Percentiles rank a stretch among this genome's conserved stretches.
phyloP scores from a whole-genome alignment of 2,888 invertebrate genomes.

The Euproctis similis region DNA sequence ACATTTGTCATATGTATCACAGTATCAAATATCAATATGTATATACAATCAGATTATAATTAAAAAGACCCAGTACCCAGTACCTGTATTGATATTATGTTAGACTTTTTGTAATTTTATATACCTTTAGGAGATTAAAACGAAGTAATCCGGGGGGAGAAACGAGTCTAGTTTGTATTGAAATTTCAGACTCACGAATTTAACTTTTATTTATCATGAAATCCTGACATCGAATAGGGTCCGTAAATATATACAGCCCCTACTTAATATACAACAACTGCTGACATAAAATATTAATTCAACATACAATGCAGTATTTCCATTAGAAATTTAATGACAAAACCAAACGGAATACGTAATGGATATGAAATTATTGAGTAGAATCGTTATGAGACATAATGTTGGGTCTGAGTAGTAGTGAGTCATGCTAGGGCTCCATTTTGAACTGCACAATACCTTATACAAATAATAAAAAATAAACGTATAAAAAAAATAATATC shows the following conservation, averaged over 20 bases:
- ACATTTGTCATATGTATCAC: too few relatives aligned
- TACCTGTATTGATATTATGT: too few relatives aligned
- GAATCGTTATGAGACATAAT: too few relatives aligned
- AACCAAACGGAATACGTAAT: constrained; percentile 2
- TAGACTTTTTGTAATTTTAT: too few relatives aligned
- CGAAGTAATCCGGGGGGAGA: constrained; percentile 3
- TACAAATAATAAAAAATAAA: constrained; percentile 28
- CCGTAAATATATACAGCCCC: constrained; percentile 13
- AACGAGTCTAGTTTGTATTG: constrained; percentile 13
- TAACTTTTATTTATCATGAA: constrained; percentile 26
- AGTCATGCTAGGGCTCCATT: constrained; percentile 13
- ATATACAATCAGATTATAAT: too few relatives aligned
- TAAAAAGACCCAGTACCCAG: too few relatives aligned
- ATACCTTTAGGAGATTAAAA: constrained; percentile 11
- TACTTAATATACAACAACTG: constrained; percentile 3
- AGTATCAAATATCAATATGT: too few relatives aligned
- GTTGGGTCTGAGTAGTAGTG: background rate
- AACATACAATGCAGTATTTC: constrained; percentile 3
- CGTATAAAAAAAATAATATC: constrained; percentile 29
- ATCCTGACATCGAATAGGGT: constrained; percentile 23
- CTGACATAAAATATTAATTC: background rate
- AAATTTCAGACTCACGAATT: constrained; percentile 18
- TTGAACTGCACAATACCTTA: constrained; percentile 20
- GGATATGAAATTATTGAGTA: constrained; percentile 1
- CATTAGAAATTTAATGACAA: background rate